phyloP scores from a whole-genome alignment of 64 coral and sea anemone genomes.

The Cladopsammia gracilis region DNA sequence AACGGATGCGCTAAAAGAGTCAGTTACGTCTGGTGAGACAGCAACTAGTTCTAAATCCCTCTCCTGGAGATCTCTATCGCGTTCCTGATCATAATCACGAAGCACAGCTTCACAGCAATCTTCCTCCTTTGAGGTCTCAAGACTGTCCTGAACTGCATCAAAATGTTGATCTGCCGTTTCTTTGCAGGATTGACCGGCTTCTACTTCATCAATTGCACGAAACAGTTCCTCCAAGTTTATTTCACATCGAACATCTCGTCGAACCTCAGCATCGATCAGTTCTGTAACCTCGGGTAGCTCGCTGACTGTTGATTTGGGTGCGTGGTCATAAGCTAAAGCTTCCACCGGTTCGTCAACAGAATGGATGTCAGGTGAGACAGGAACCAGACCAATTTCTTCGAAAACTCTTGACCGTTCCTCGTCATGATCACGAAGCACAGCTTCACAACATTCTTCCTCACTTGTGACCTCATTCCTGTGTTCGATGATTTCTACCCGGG shows the following conservation, averaged over 20 bases:
- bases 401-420: conserved; percentile 7
- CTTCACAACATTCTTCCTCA: neutral
- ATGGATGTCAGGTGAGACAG: conserved; percentile 23
- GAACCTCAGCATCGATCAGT: neutral
- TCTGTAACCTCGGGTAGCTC: conserved; percentile 6
- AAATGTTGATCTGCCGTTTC: neutral
- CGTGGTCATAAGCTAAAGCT: neutral
- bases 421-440: neutral
- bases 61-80: conserved; percentile 23
- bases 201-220: conserved; percentile 10
- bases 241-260: conserved; percentile 4
- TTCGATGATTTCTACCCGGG: neutral
- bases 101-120: neutral
- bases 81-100: conserved; percentile 4
- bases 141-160: neutral
- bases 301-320: neutral
- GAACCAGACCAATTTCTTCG: conserved; percentile 50
- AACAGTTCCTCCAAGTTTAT: conserved; percentile 66
- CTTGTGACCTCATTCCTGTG: neutral
- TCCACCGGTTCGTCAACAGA: neutral
- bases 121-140: neutral
- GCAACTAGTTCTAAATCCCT: neutral
- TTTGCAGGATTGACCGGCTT: neutral
- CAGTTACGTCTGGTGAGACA: conserved; percentile 1
- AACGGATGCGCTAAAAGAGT: neutral